Evolutionary conservation across 2,797 vertebrate genomes (phyloP).

Genomic region (Agapornis canus): DNA sequence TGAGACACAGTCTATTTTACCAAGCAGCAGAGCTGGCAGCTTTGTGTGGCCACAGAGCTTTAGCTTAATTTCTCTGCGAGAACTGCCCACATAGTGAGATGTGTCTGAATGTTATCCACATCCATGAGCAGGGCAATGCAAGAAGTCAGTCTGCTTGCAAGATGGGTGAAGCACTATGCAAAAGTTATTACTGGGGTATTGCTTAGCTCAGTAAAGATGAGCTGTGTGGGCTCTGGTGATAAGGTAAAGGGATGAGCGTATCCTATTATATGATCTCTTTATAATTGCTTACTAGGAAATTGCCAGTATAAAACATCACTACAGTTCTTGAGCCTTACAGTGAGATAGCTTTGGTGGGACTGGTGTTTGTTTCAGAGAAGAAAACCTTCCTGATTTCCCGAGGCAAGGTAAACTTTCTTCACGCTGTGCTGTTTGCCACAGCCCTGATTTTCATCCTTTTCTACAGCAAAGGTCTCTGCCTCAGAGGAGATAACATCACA

Average conservation of each 20-base stretch:
- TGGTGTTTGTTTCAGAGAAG: not conserved
- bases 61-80: not conserved
- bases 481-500: not conserved
- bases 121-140: not conserved
- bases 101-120: accelerated
- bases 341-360: not conserved
- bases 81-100: not conserved
- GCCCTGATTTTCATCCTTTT: not conserved
- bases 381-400: not conserved
- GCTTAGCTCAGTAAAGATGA: not conserved
- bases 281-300: not conserved
- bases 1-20: not conserved
- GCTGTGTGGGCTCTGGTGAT: not conserved
- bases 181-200: not conserved
- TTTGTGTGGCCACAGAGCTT: not conserved
- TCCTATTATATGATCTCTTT: not conserved
- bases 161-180: not conserved
- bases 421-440: not conserved
- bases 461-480: not conserved
- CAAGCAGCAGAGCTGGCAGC: not conserved
- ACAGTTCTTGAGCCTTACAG: not conserved
- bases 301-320: not conserved
- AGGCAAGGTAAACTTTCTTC: not conserved
- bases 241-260: not conserved
- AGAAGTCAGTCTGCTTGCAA: not conserved